phyloP scores from a whole-genome alignment of 2,888 invertebrate genomes.

The Hydrotaea cyrtoneurina region DNA sequence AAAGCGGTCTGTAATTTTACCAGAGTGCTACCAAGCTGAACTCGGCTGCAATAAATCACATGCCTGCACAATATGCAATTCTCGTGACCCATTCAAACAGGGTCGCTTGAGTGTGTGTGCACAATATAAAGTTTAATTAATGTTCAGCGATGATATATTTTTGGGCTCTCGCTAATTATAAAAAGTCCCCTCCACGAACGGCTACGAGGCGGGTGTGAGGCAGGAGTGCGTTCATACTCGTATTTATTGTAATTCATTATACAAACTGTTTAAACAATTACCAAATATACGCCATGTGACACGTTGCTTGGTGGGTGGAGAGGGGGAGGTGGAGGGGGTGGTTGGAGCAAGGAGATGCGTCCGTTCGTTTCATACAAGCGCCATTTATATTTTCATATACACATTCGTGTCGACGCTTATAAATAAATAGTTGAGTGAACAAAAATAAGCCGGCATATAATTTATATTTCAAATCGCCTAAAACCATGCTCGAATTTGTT shows the following conservation, averaged over 20 bases:
- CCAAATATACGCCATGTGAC: background rate
- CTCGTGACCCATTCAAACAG: slow-evolving; percentile 40
- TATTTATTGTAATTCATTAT: slow-evolving; percentile 16
- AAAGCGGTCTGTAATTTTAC: no score
- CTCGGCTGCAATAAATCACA: no score
- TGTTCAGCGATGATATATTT: slow-evolving; percentile 37
- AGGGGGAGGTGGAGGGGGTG: no score
- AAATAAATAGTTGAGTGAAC: slow-evolving; percentile 33
- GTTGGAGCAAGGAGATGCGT: background rate
- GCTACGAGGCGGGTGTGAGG: background rate
- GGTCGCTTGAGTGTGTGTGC: slow-evolving; percentile 5
- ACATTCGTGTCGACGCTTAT: slow-evolving; percentile 20
- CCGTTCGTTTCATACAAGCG: background rate
- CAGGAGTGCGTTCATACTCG: background rate
- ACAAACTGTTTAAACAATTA: slow-evolving; percentile 25
- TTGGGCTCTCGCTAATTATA: slow-evolving; percentile 44
- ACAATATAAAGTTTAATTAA: slow-evolving; percentile 61
- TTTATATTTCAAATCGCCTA: slow-evolving; percentile 56
- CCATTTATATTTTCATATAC: background rate
- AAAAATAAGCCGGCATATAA: slow-evolving; percentile 40
- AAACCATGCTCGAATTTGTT: slow-evolving; percentile 57
- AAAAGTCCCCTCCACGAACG: background rate
- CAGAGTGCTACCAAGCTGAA: no score
- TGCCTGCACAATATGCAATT: slow-evolving; percentile 46
- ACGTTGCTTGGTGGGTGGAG: no score